Conservation (phyloP, 92 coral and sea anemone genomes). For the Actinostola sp. region DNA sequence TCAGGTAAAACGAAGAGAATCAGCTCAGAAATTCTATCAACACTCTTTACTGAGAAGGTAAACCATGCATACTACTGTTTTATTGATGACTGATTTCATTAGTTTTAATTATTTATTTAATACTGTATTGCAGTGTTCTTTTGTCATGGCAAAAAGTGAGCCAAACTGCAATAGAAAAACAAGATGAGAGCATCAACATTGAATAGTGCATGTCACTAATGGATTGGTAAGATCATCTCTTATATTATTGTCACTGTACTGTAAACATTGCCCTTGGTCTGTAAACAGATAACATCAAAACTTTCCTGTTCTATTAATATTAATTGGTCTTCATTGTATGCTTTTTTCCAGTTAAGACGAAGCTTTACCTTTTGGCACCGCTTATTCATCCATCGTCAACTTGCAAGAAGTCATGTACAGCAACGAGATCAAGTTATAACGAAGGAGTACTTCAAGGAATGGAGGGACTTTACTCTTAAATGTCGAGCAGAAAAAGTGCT, state of each 20-base stretch:
- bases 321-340: background rate
- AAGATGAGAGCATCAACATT: conserved; percentile 59
- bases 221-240: conserved; percentile 60
- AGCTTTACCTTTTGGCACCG: conserved; percentile 86
- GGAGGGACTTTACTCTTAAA: conserved; percentile 71
- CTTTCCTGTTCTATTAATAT: background rate
- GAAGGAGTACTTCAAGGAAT: conserved; percentile 64
- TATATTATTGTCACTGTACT: too few relatives aligned
- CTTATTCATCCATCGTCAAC: conserved; percentile 57
- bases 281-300: background rate
- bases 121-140: conserved; percentile 46
- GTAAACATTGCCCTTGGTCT: background rate
- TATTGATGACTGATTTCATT: background rate
- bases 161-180: conserved; percentile 44
- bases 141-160: conserved; percentile 66
- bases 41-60: conserved; percentile 70
- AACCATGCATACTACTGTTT: background rate
- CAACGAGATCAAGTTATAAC: conserved; percentile 56
- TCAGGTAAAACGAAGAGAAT: conserved; percentile 53
- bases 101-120: background rate
- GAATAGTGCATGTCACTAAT: conserved; percentile 46
- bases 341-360: conserved; percentile 61
- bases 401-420: conserved; percentile 59
- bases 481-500: conserved; percentile 71
- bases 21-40: conserved; percentile 62